Evolutionary conservation across 1,140 invertebrate species (phyloP), one percentile per base, ranked within the genome.

Genomic region (Macrobrachium rosenbergii): DNA sequence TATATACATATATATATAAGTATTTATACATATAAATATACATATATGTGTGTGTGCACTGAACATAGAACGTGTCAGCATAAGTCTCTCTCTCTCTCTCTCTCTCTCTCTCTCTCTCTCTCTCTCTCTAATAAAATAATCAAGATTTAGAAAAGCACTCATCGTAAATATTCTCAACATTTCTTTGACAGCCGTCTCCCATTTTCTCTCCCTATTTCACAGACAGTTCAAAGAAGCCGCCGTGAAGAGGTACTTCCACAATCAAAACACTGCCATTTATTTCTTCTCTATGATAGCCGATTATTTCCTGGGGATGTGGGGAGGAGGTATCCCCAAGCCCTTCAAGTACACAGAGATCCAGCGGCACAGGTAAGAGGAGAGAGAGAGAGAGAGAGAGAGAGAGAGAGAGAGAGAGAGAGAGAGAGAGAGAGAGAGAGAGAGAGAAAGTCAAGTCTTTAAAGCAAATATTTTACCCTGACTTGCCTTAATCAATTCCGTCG

Each of bases 331-430:
- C 77, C 96, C 98, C 0, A 99, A 99, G 90, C 98, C 94, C 0
- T 99, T 99, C 91, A 98, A 98, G 91, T 99, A 97, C 90, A 99
- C 98, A 0, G 98, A 99, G 92, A 98, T 98, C 82, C 98, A 99
- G 91, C 93, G 96, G 67, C 96, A 98, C 91, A 94, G 97, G 91
- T 96, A 93, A 91, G 90, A 0, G 59, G 43, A 59, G 59, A 21
- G 45, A 62, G 45, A 59, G 45, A 16, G n/a, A 62, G 59, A 17
- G 14, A 79, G 52, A 69, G 45, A 59, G 43, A 79, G 19, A 59
- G 8, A 77, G 59, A 43, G 58, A 60, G 52, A 23, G 43, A 83
- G 73, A 43, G 43, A 63, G 63, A 67, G 80, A 69, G 17, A 69
- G 80, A 43, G 43, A 69, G 63, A 67, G 62, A 52, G 80, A 62